Conservation (phyloP, 2,797 vertebrate species). For the Gymnothorax reevesii region DNA sequence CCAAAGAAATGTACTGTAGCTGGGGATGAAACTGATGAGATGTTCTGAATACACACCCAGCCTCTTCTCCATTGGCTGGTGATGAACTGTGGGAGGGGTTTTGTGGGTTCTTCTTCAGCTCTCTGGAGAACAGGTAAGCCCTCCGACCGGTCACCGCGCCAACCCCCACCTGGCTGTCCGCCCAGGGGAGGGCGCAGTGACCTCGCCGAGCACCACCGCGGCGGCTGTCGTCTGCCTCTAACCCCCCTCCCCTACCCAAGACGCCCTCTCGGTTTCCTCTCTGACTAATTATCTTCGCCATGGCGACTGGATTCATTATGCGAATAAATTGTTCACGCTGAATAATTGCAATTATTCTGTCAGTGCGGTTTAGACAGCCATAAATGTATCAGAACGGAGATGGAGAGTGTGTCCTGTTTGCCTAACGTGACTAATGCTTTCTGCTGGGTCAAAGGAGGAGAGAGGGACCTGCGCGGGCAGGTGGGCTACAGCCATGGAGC, state of each 20-base stretch:
- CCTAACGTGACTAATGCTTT: slow-evolving; percentile 11
- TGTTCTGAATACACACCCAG: neutral
- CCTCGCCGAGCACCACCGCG: neutral
- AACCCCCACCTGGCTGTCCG: neutral
- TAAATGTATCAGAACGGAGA: slow-evolving; percentile 14
- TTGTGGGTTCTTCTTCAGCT: neutral
- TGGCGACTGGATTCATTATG: slow-evolving; percentile 30
- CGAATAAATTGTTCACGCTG: slow-evolving; percentile 24
- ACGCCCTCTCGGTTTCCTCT: slow-evolving; percentile 16
- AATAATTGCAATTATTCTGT: slow-evolving; percentile 31
- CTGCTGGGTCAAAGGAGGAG: neutral
- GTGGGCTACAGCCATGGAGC: neutral
- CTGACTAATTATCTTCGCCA: slow-evolving; percentile 31
- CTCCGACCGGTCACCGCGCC: neutral
- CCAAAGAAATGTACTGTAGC: neutral
- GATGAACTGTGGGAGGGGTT: neutral
- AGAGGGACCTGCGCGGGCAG: neutral
- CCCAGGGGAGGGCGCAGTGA: neutral
- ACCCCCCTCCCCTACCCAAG: neutral
- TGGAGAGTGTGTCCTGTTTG: slow-evolving; percentile 15
- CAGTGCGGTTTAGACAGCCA: slow-evolving; percentile 18
- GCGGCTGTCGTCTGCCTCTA: neutral
- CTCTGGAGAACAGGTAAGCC: neutral
- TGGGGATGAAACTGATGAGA: neutral
- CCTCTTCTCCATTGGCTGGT: neutral